Conservation (phyloP, 2,113 vertebrate species). For the Holacanthus passer region DNA sequence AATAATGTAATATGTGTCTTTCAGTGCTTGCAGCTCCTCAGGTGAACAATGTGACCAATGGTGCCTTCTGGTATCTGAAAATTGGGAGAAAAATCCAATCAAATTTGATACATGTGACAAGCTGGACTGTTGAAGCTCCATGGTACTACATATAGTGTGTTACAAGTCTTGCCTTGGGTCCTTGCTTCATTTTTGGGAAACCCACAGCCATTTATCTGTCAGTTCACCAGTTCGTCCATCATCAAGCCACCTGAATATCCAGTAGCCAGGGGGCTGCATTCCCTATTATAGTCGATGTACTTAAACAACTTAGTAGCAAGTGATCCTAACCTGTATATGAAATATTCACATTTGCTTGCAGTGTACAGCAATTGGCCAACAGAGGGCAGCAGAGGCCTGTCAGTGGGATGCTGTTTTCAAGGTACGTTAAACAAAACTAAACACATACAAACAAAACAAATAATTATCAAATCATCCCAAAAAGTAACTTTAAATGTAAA, state of each 20-base stretch:
- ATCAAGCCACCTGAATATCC: not conserved
- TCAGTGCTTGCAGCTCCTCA: not conserved
- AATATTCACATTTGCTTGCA: not conserved
- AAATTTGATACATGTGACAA: not conserved
- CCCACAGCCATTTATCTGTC: not conserved
- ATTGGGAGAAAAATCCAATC: not conserved
- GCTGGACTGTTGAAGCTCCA: not conserved
- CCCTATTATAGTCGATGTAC: not conserved
- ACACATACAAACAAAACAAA: not conserved
- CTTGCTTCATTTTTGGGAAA: not conserved
- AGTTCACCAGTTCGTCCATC: not conserved
- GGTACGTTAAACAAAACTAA: not conserved
- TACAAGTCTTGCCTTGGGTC: not conserved
- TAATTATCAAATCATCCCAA: too few relatives aligned
- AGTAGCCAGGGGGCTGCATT: not conserved
- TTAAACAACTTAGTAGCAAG: not conserved
- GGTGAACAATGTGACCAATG: not conserved
- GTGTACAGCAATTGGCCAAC: slow-evolving; percentile 37
- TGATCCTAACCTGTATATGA: not conserved
- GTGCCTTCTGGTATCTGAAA: not conserved
- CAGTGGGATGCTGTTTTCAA: not conserved
- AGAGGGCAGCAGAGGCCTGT: slow-evolving; percentile 79
- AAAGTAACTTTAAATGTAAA: not conserved
- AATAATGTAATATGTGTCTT: not conserved
- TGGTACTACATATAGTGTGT: not conserved